These are phyloP conservation scores for Peromyscus attwateri DNA, from an alignment of 2,797 vertebrate species.

Conservation along the genomic window DNA sequence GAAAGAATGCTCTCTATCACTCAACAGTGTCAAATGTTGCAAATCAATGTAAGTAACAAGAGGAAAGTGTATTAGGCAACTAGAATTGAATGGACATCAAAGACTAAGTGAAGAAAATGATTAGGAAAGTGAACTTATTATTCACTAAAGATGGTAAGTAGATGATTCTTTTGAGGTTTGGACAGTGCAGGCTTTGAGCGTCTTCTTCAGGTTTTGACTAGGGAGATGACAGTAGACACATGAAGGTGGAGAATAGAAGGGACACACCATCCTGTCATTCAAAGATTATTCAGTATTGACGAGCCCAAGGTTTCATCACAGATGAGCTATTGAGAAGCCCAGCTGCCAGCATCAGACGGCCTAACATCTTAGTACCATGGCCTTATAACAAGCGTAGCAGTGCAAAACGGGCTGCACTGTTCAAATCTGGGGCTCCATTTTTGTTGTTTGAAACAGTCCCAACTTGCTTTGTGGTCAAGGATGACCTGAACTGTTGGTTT, in stretches of 20 bases:
- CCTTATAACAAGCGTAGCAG: neutral
- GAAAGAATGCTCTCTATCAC: slow-evolving; percentile 8
- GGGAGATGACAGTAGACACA: slow-evolving; percentile 4
- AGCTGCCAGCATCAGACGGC: neutral
- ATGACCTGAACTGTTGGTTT: neutral
- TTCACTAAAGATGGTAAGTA: neutral
- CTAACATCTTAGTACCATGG: neutral
- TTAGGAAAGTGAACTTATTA: neutral
- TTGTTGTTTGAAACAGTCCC: neutral
- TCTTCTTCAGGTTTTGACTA: slow-evolving; percentile 14
- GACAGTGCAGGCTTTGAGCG: neutral
- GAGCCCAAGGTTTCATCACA: neutral
- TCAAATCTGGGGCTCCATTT: neutral
- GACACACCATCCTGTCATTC: neutral
- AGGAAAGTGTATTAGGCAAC: neutral
- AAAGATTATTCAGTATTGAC: slow-evolving; percentile 20
- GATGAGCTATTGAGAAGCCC: slow-evolving; percentile 7
- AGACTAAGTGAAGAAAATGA: neutral
- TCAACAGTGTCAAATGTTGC: neutral
- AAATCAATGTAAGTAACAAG: slow-evolving; percentile 9
- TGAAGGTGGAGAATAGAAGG: neutral
- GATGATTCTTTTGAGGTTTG: neutral
- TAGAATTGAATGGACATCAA: neutral
- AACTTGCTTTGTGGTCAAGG: neutral
- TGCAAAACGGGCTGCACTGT: neutral